Evolutionary conservation across 2,888 invertebrate genomes (phyloP), one percentile per base, ranked within the genome.

Genomic region (Rutpela maculata): DNA sequence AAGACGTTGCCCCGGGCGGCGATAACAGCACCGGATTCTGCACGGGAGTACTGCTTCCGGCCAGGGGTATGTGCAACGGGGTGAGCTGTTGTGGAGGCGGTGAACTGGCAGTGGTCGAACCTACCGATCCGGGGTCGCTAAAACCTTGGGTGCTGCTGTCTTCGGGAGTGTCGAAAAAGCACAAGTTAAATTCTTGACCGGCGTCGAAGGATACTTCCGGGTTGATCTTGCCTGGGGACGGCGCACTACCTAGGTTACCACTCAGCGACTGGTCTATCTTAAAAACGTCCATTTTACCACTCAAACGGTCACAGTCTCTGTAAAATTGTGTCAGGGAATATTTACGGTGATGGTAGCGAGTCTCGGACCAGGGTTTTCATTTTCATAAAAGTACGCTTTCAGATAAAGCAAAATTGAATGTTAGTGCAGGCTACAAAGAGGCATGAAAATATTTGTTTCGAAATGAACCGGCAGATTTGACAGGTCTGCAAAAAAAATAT

Each of bases 121-220:
- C 94, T 73, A 93, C 92, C 72, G 93, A 93, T 50, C 93, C 93
- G 92, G 55, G 93, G 92, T 93, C 93, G 89, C 94, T 93, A 89
- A 93, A 94, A 67, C 88, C 93, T 87, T 93, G 93, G 9, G 93
- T 93, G 83, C 92, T 93, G 85, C 93, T 93, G 86, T 93, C 93
- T 86, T 94, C 94, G 69, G 92, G 91, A 50, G 91, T 91, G 89
- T 96, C 95, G 91, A 95, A 95, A 91, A 95, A 96, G 89, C 95
- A 93, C 87, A 96, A 92, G 90, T 95, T 94, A 90, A 96, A 96
- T 89, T 95, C 95, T 82, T 94, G 93, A 88, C 93, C 93, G 84
- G 94, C 93, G 89, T 95, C 95, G 90, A 95, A 94, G 86, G 93
- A 92, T 84, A 95, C 94, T 89, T 93, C 92, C 89, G 93, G 91